A percentile compares a stretch with the other conserved stretches of the same genome.
Conservation (phyloP, 2,888 invertebrate genomes). For the Cephus pygmeus region DNA sequence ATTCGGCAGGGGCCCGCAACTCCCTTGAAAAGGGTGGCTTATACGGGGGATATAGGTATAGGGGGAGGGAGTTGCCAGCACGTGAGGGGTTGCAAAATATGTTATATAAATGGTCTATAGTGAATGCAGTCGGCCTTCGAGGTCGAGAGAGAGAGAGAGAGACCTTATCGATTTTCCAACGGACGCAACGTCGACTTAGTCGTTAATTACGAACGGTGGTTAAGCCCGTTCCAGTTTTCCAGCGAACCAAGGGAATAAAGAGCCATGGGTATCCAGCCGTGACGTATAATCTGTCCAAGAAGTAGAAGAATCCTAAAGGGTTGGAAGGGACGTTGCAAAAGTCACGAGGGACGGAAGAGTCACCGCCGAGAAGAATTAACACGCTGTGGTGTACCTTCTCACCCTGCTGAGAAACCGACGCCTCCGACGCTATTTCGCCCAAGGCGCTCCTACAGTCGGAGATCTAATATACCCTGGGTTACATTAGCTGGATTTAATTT, state of each 20-base stretch:
- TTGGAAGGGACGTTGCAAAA: not conserved
- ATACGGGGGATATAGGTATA: not conserved
- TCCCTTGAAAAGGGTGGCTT: not conserved
- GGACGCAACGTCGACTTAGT: not conserved
- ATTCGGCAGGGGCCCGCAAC: not conserved
- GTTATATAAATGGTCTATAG: conserved; percentile 58
- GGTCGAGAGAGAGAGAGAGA: conserved; percentile 26
- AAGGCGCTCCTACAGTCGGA: conserved; percentile 39
- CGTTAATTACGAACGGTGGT: not conserved
- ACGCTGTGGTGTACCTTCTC: not conserved
- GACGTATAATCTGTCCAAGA: not conserved
- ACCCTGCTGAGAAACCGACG: not conserved
- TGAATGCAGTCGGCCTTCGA: conserved; percentile 59
- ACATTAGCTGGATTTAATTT: conserved; percentile 62
- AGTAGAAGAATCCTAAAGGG: not conserved
- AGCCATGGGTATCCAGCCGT: not conserved
- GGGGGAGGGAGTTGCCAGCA: conserved; percentile 7
- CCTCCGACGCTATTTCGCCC: not conserved
- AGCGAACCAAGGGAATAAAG: not conserved
- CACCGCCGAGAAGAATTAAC: not conserved
- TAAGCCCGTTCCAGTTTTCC: not conserved
- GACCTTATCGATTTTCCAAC: conserved; percentile 61
- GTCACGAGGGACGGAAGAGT: not conserved
- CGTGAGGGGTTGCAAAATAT: conserved; percentile 55
- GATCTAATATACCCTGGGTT: conserved; percentile 59